Base-by-base conservation (phyloP, 2,888 invertebrate species). In the Rhaphigaster nebulosa region DNA sequence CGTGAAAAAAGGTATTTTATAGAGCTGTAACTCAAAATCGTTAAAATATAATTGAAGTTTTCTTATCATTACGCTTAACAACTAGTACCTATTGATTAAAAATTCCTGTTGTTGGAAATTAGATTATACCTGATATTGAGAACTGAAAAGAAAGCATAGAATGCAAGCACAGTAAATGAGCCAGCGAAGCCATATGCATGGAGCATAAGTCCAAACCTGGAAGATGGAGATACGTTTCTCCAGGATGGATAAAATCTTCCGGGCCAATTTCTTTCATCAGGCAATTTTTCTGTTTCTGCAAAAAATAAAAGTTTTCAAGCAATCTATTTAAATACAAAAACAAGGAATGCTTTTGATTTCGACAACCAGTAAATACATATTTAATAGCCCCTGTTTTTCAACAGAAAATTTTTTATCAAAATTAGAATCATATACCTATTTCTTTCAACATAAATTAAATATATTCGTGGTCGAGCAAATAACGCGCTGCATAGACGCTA, bases 131-230 rank as follows among this genome's bases (percentile, higher is more conserved):
- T 94, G 92, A 95, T 94, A 92, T 95, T 94, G 92, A 95, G 93
- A 92, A 95, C 94, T 88, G 95, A 94, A 93, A 95, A 94, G 93
- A 95, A 94, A 87, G 95, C 94, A 93, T 95, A 95, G 93, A 95
- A 94, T 90, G 95, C 94, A 90, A 95, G 94, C 92, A 95, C 93
- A 93, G 94, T 94, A 93, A 95, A 95, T 91, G 95, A 94, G 92
- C 94, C 94, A 91, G 94, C 95, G 92, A 95, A 94, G 87, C 95
- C 95, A 92, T 95, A 95, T 29, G 94, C 94, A 93, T 95, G 95
- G 70, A 95, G 93, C 89, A 94, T 94, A 93, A 95, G 95, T 76
- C 94, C 94, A 94, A 95, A 95, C 92, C 93, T 93, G 92, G 95
- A 93, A 90, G 94, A 93, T 29, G 90, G 65, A 56, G 91, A 91